These are phyloP conservation scores for Xenentodon cancila DNA, from an alignment of 2,797 vertebrate genomes.

Conservation along the genomic window DNA sequence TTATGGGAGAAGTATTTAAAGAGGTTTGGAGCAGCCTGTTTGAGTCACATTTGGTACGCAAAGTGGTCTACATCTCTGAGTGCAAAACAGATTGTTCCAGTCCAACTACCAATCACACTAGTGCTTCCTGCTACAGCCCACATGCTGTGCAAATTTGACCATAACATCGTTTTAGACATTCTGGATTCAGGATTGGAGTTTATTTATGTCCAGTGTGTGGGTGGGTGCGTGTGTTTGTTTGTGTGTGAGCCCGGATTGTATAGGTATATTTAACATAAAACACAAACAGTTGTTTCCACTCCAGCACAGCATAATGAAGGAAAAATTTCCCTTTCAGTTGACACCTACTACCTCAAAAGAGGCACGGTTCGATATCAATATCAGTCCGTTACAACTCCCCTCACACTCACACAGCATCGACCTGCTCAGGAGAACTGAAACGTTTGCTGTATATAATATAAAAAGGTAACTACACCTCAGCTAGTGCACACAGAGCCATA, in stretches of 20 bases:
- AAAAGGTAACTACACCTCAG: background rate
- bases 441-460: background rate
- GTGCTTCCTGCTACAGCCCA: slow-evolving; percentile 25
- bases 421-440: background rate
- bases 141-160: slow-evolving; percentile 39
- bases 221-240: slow-evolving; percentile 1
- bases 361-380: slow-evolving; percentile 25
- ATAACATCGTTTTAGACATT: slow-evolving; percentile 29
- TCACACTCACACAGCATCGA: background rate
- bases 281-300: slow-evolving; percentile 36
- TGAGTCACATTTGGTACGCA: slow-evolving; percentile 18
- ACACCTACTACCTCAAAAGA: slow-evolving; percentile 34
- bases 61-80: slow-evolving; percentile 9
- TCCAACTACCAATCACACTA: slow-evolving; percentile 26
- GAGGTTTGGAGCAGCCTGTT: slow-evolving; percentile 1
- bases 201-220: slow-evolving; percentile 5
- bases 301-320: slow-evolving; percentile 39
- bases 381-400: slow-evolving; percentile 3
- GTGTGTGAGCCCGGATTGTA: background rate
- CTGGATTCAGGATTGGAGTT: slow-evolving; percentile 17
- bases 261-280: slow-evolving; percentile 30
- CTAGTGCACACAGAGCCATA: too few relatives aligned
- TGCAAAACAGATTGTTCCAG: slow-evolving; percentile 42
- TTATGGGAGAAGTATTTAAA: background rate
- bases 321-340: slow-evolving; percentile 38